These are phyloP conservation scores for Thaumetopoea pityocampa DNA, from an alignment of 1,140 invertebrate genomes.

Conservation along the genomic window DNA sequence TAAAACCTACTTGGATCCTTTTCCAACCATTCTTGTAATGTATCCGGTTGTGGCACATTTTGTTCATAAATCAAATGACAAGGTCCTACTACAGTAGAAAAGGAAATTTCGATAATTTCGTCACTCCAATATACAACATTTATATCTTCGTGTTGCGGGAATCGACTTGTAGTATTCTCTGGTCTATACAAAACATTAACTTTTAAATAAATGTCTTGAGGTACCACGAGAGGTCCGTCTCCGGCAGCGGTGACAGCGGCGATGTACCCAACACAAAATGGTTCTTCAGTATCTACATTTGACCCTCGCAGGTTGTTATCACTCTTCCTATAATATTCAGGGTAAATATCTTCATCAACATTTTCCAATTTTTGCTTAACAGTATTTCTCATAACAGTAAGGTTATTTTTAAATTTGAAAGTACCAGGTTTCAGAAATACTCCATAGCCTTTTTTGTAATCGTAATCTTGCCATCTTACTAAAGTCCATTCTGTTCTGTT, in stretches of 20 bases:
- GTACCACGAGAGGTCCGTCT: constrained; percentile 67
- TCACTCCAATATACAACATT: constrained; percentile 88
- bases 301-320: constrained; percentile 84
- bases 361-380: constrained; percentile 67
- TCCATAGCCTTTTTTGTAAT: constrained; percentile 82
- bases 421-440: constrained; percentile 84
- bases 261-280: constrained; percentile 85
- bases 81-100: constrained; percentile 56
- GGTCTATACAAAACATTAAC: constrained; percentile 86
- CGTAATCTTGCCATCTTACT: constrained; percentile 75
- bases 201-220: constrained; percentile 80
- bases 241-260: constrained; percentile 76
- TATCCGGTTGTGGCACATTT: constrained; percentile 57
- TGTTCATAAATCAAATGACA: constrained; percentile 57
- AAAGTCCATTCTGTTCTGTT: constrained; percentile 62
- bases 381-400: constrained; percentile 30
- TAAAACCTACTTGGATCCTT: constrained; percentile 85
- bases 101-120: constrained; percentile 78
- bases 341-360: constrained; percentile 84
- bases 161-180: constrained; percentile 83
- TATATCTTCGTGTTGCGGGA: constrained; percentile 80
- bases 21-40: constrained; percentile 79
- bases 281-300: constrained; percentile 84
- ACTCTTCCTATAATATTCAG: constrained; percentile 87
- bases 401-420: constrained; percentile 78